Evolutionary conservation across 2,888 invertebrate genomes (phyloP).

Genomic region (Melolontha melolontha): DNA sequence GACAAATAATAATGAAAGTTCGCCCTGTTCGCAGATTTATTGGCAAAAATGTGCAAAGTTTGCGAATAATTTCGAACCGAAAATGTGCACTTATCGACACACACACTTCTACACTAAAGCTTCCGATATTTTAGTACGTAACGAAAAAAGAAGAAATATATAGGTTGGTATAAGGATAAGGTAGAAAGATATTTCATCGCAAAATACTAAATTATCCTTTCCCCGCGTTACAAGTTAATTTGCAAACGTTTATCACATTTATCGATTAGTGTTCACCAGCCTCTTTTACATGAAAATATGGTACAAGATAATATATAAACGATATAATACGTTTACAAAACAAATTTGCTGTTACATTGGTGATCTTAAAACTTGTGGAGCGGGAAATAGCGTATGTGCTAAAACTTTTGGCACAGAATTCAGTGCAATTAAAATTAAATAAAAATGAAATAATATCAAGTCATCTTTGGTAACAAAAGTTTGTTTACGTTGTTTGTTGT

Average conservation of each 20-base stretch:
- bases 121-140: slow-evolving; percentile 16
- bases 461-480: no score
- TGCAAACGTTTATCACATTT: slow-evolving; percentile 5
- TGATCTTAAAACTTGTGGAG: no score
- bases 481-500: no score
- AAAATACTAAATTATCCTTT: background rate
- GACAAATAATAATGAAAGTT: slow-evolving; percentile 54
- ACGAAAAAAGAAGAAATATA: slow-evolving; percentile 4
- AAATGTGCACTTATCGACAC: slow-evolving; percentile 48
- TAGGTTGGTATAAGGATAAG: background rate
- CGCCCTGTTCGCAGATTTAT: slow-evolving; percentile 50
- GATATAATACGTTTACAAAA: background rate
- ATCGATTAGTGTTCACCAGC: slow-evolving; percentile 1
- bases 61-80: slow-evolving; percentile 47
- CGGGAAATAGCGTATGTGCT: no score
- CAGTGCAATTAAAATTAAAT: no score
- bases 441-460: no score
- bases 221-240: slow-evolving; percentile 12
- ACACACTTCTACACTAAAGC: background rate
- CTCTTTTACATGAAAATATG: no score
- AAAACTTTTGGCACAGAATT: no score
- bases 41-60: slow-evolving; percentile 51
- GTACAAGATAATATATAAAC: no score
- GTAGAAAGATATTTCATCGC: slow-evolving; percentile 6
- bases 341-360: background rate